These are phyloP conservation scores for Xenus cinereus DNA, from an alignment of 2,113 vertebrate genomes.

Conservation along the genomic window DNA sequence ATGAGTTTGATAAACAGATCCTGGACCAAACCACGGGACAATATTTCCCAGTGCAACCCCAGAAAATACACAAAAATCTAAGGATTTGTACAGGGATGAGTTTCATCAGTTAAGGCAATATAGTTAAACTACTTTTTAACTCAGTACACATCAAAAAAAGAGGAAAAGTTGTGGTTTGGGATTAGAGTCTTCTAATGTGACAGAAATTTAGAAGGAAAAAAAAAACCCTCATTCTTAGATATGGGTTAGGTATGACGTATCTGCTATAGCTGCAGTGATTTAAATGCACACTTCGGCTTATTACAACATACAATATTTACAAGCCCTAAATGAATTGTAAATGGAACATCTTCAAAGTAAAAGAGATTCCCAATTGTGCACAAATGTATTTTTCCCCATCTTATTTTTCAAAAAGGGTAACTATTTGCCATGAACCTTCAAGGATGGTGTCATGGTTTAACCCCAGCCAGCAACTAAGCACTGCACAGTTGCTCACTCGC, in stretches of 20 bases:
- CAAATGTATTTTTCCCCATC: rapidly evolving
- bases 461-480: neutral
- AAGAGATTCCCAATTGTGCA: neutral
- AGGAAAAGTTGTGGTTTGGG: neutral
- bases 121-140: neutral
- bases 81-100: neutral
- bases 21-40: neutral
- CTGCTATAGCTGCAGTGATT: neutral
- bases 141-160: neutral
- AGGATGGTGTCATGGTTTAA: neutral
- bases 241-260: neutral
- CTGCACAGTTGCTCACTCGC: neutral
- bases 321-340: neutral
- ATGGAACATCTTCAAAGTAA: neutral
- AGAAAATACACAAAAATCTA: neutral
- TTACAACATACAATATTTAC: neutral
- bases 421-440: neutral
- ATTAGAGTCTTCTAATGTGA: neutral
- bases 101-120: neutral
- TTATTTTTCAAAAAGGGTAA: neutral
- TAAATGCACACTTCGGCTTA: neutral
- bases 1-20: neutral
- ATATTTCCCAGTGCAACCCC: neutral
- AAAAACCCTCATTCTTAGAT: neutral
- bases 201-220: neutral